Percentiles rank a stretch among this genome's conserved stretches.
Conservation (phyloP, 2,113 vertebrate genomes). For the Pelusios castaneus region DNA sequence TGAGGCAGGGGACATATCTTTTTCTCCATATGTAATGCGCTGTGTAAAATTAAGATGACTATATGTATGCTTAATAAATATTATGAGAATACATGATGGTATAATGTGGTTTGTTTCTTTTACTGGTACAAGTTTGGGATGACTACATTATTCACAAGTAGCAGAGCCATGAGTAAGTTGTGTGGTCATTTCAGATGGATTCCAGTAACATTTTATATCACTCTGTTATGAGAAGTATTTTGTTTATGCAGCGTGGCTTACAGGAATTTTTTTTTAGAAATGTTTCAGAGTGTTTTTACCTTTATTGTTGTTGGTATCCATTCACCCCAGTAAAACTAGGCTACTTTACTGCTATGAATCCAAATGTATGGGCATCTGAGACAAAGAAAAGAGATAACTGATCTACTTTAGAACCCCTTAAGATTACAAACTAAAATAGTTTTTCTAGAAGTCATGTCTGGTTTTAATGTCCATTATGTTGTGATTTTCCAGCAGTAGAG, state of each 20-base stretch:
- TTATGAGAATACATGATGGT: accelerated
- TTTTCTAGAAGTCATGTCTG: not conserved
- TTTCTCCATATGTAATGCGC: not conserved
- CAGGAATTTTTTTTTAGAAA: not conserved
- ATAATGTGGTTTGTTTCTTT: not conserved
- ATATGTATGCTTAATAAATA: not conserved
- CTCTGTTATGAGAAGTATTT: not conserved
- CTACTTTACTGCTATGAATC: not conserved
- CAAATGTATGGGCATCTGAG: not conserved
- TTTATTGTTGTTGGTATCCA: not conserved
- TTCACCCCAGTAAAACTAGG: not conserved
- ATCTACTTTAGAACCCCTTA: not conserved
- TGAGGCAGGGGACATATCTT: accelerated
- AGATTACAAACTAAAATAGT: not conserved
- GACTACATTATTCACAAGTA: not conserved
- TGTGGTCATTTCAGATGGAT: accelerated
- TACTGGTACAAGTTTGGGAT: not conserved
- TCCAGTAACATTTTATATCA: not conserved
- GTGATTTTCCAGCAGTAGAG: not conserved
- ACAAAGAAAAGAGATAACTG: not conserved
- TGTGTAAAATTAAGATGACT: not conserved
- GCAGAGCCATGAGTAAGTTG: not conserved
- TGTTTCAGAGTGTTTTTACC: not conserved
- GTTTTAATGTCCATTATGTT: not conserved
- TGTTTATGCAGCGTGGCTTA: not conserved